Evolutionary conservation across 2,797 vertebrate genomes (phyloP).

Genomic region (Mus spretus): DNA sequence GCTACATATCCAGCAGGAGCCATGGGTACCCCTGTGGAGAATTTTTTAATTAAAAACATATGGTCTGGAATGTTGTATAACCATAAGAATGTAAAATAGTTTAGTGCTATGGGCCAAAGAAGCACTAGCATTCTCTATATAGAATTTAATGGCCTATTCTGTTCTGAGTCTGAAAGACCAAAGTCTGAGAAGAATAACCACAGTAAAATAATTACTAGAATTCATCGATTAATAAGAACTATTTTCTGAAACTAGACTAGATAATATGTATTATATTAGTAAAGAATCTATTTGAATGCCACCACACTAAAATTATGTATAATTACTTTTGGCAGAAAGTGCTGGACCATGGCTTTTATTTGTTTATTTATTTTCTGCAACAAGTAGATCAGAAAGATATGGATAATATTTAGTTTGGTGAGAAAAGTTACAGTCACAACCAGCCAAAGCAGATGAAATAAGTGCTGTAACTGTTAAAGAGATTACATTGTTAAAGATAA

Average conservation of each 20-base stretch:
- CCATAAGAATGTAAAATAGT: background rate
- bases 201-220: background rate
- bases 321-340: background rate
- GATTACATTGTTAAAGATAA: background rate
- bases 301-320: background rate
- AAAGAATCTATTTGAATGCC: background rate
- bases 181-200: too few relatives aligned
- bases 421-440: background rate
- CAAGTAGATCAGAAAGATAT: background rate
- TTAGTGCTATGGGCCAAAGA: background rate
- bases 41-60: too few relatives aligned
- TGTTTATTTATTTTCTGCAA: too few relatives aligned
- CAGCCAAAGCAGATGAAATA: background rate
- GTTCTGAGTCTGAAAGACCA: background rate
- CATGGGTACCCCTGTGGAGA: too few relatives aligned
- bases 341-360: too few relatives aligned
- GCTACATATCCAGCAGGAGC: too few relatives aligned
- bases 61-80: too few relatives aligned
- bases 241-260: background rate
- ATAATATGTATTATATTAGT: background rate
- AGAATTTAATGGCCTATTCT: background rate
- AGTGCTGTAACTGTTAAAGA: background rate
- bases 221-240: background rate
- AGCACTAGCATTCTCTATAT: background rate
- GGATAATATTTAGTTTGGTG: background rate